These are phyloP conservation scores for Numenius arquata DNA, from an alignment of 2,113 vertebrate genomes.

Conservation along the genomic window DNA sequence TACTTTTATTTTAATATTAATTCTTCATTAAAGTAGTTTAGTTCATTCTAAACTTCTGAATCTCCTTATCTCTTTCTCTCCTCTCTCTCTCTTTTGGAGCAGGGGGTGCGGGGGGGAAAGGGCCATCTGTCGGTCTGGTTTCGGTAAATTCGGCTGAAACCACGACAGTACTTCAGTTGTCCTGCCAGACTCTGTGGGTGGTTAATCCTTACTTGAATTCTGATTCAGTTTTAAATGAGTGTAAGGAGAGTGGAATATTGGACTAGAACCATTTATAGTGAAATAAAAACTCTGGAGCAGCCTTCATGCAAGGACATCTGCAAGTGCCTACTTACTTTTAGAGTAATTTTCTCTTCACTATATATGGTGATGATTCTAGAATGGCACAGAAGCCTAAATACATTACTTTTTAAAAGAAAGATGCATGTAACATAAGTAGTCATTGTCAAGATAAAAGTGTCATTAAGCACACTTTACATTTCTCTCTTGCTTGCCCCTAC, in stretches of 20 bases:
- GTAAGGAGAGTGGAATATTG: not conserved
- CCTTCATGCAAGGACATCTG: not conserved
- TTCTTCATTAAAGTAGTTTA: no score
- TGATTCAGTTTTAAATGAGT: constrained; percentile 41
- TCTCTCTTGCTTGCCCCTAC: not conserved
- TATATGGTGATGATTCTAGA: not conserved
- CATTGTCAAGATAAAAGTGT: not conserved
- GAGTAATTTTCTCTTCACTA: not conserved
- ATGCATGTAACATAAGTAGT: not conserved
- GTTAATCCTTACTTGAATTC: constrained; percentile 55
- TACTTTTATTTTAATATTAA: no score
- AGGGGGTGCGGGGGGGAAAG: no score
- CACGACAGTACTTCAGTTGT: not conserved
- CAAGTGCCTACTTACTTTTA: not conserved
- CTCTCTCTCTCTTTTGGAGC: no score
- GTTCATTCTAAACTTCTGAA: no score
- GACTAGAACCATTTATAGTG: constrained; percentile 15
- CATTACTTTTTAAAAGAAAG: not conserved
- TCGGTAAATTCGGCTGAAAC: no score
- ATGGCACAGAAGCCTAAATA: not conserved
- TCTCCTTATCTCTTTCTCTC: no score
- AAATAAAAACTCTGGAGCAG: constrained; percentile 8
- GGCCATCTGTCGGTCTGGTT: no score
- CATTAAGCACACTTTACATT: not conserved
- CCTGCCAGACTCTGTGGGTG: not conserved